A percentile compares a stretch with the other conserved stretches of the same genome.
Evolutionary conservation across 1,140 invertebrate species (phyloP).

Genomic region (Drosophila fuyamai): DNA sequence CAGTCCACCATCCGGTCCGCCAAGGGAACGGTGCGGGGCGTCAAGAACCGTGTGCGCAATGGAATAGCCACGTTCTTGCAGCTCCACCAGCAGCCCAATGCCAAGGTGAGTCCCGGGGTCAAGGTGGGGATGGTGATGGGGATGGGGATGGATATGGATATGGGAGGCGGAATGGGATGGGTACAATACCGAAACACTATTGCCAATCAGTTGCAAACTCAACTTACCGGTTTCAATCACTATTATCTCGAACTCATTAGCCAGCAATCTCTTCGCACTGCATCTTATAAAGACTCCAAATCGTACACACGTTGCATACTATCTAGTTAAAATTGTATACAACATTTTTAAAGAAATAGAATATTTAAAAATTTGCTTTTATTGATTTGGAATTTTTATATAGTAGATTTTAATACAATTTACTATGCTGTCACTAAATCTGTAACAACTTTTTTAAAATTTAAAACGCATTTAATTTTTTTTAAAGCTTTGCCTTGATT

Average conservation of each 20-base stretch:
- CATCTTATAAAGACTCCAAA: background rate
- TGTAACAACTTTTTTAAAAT: no score
- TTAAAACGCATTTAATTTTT: no score
- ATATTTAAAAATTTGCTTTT: no score
- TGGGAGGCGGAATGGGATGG: background rate
- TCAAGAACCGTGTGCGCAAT: conserved; percentile 96
- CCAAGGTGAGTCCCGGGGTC: conserved; percentile 87
- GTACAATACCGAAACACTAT: background rate
- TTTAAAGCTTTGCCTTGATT: no score
- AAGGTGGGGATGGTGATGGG: background rate
- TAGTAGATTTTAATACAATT: no score
- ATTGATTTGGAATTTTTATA: no score
- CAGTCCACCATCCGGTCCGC: conserved; percentile 93
- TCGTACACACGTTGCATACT: background rate
- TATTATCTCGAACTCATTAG: background rate
- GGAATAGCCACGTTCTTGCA: conserved; percentile 98
- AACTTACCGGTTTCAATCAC: conserved; percentile 2
- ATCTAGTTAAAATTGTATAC: no score
- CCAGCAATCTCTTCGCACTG: background rate
- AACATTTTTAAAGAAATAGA: no score
- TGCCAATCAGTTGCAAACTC: background rate
- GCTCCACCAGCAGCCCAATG: conserved; percentile 88
- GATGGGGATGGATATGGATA: background rate
- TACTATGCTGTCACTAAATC: no score
- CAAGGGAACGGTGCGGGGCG: conserved; percentile 95